Base-by-base conservation (phyloP, 2,797 vertebrate species). In the Sebastes itinus region DNA sequence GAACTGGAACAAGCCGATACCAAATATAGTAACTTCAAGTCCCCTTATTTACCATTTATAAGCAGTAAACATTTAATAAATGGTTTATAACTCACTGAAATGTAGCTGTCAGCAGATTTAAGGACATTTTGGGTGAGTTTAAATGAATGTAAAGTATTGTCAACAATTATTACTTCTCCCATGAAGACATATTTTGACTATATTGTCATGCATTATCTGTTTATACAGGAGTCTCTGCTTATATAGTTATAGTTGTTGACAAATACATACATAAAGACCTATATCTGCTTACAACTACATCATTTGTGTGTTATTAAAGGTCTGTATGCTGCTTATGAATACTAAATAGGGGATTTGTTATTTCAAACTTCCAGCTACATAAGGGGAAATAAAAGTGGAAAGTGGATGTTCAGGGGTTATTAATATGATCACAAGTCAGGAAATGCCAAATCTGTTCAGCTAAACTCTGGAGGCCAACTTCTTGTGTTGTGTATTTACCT, bases 401-500 rank as follows among this genome's bases (percentile, higher is more conserved):
- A 7, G 7, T 23, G 10, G 7, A 12, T 23, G 16, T 65, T 28
- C 18, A 6, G 11, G 12, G 6, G 20, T 46, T 81, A 9, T 23
- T 30, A 4, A 55, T 18, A 20, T 20, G 10, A 52, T 49, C 33
- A 68, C 22, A 6, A 13, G 18, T 58, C 25, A 46, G 42, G 42
- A 46, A 46, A 30, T 27, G n/a, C 35, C 42, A 66, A 42, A 55
- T 30, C n/a, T 65, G 28, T 49, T 70, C 4, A 52, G 32, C 22
- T 14, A 7, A 81, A 30, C 46, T 72, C 4, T 58, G 60, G 16
- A 55, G 38, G 60, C 32, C 23, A 32, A 49, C 49, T 52, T 52
- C 72, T 66, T 9, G 70, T 72, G 75, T 84, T 75, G 87, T 80
- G 86, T 91, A 93, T 92, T 96, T 96, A 96, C 96, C 95, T 96